A percentile compares a stretch with the other conserved stretches of the same genome.
phyloP scores from a whole-genome alignment of 37 sponge, comb jelly and placozoan species.

The Trichoplax adhaerens region DNA sequence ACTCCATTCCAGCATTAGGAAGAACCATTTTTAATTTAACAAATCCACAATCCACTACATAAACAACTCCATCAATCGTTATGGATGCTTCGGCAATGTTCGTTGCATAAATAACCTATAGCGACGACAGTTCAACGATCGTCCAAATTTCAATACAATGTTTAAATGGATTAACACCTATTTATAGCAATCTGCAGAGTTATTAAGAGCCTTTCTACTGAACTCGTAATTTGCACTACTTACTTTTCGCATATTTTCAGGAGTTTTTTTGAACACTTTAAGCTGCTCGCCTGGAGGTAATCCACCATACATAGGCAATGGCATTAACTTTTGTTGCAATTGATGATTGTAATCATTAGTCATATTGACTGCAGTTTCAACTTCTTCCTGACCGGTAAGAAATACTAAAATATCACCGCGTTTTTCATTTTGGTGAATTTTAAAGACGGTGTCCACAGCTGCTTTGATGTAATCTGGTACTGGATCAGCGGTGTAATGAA shows the following conservation, averaged over 20 bases:
- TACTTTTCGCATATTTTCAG: slow-evolving; percentile 54
- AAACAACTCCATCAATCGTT: slow-evolving; percentile 73
- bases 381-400: slow-evolving; percentile 68
- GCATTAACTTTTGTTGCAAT: slow-evolving; percentile 7
- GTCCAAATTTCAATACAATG: slow-evolving; percentile 2
- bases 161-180: slow-evolving; percentile 4
- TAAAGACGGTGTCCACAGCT: slow-evolving; percentile 63
- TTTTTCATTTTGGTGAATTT: slow-evolving; percentile 61
- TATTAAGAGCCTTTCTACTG: background rate
- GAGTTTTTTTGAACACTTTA: slow-evolving; percentile 47
- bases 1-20: slow-evolving; percentile 47
- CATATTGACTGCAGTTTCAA: slow-evolving; percentile 22
- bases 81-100: slow-evolving; percentile 91
- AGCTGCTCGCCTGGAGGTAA: slow-evolving; percentile 65
- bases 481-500: slow-evolving; percentile 43
- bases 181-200: background rate
- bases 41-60: slow-evolving; percentile 89
- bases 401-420: slow-evolving; percentile 84
- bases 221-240: background rate
- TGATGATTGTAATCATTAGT: slow-evolving; percentile 26
- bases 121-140: background rate
- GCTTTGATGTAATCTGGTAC: slow-evolving; percentile 81
- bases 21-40: slow-evolving; percentile 64
- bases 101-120: slow-evolving; percentile 74
- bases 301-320: slow-evolving; percentile 68